These are phyloP conservation scores for Dusona sp. DNA, from an alignment of 2,888 invertebrate species.

Conservation along the genomic window DNA sequence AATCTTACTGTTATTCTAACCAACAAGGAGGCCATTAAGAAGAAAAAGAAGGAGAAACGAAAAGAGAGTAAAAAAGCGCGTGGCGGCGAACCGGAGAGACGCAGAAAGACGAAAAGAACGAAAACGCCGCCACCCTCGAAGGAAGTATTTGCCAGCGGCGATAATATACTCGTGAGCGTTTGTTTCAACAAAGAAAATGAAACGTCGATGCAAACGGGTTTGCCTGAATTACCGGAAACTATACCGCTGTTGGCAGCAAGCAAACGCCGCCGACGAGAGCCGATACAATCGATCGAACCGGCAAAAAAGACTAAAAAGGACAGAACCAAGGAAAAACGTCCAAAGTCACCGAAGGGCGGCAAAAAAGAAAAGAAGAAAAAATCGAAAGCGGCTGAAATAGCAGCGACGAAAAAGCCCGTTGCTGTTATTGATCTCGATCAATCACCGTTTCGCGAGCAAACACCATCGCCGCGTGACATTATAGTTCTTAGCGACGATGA, in stretches of 20 bases:
- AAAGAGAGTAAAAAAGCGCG: conserved; percentile 84
- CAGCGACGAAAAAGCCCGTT: conserved; percentile 89
- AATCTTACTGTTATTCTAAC: conserved; percentile 87
- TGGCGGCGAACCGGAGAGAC: conserved; percentile 83
- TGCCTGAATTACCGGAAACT: conserved; percentile 80
- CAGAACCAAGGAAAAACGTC: conserved; percentile 81
- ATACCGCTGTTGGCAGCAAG: conserved; percentile 81
- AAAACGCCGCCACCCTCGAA: conserved; percentile 90
- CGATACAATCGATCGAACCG: conserved; percentile 76
- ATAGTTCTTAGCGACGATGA: conserved; percentile 95
- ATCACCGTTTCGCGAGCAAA: conserved; percentile 93
- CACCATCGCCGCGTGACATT: conserved; percentile 92
- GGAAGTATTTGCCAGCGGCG: conserved; percentile 96
- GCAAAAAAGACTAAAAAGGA: conserved; percentile 84
- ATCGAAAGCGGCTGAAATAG: conserved; percentile 83
- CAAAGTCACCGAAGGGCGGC: conserved; percentile 78
- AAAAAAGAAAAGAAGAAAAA: conserved; percentile 84
- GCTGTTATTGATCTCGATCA: conserved; percentile 94
- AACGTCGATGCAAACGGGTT: conserved; percentile 58
- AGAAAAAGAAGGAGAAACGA: conserved; percentile 85
- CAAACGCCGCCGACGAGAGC: conserved; percentile 84
- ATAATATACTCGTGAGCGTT: conserved; percentile 96
- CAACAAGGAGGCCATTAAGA: conserved; percentile 86
- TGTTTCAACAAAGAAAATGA: conserved; percentile 91
- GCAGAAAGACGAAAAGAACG: conserved; percentile 84